Evolutionary conservation across 2,113 vertebrate genomes (phyloP), one percentile per base, ranked within the genome.

Genomic region (Ranitomeya imitator): DNA sequence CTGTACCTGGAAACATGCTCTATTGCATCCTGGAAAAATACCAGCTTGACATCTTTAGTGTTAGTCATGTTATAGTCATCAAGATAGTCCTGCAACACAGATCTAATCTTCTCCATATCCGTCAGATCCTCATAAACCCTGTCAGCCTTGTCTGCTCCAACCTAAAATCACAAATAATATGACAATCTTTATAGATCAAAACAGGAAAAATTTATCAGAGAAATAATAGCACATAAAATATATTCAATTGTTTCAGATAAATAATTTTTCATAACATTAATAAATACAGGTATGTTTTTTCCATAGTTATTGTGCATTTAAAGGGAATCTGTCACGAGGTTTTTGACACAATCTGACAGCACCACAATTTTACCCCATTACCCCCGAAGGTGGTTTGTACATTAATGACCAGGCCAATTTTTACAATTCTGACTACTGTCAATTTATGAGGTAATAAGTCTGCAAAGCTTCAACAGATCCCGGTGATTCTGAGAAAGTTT

Each of bases 11-110:
- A 96, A 79, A 97, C 95, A 61, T 98, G 97, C 85, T 97, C 96
- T 55, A 97, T 78, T 21, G 97, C 96, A 90, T 98, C 97, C 90
- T 96, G 97, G 91, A 97, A 97, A 91, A 97, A 98, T 15, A 97
- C 96, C 79, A 97, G 90, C 91, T 96, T 96, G 59, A 93, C 94
- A 89, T 97, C 96, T 89, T 98, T 97, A 81, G 96, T 92, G 69
- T 95, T 96, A 89, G 89, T 93, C 86, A 95, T 89, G 90, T 95
- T 97, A 91, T 97, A 97, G 91, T 97, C 96, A 78, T 96, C 95
- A 4, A 97, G 94, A 85, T 97, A 97, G 84, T 97, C 96, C 86
- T 96, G 95, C 31, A 98, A 94, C 90, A 96, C 94, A 37, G 89
- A 89, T 60, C 92, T 92, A 7, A 97, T 94, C 91, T 96, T 97